Evolutionary conservation across 1,140 invertebrate genomes (phyloP).

Genomic region (Heliconius hermathena): DNA sequence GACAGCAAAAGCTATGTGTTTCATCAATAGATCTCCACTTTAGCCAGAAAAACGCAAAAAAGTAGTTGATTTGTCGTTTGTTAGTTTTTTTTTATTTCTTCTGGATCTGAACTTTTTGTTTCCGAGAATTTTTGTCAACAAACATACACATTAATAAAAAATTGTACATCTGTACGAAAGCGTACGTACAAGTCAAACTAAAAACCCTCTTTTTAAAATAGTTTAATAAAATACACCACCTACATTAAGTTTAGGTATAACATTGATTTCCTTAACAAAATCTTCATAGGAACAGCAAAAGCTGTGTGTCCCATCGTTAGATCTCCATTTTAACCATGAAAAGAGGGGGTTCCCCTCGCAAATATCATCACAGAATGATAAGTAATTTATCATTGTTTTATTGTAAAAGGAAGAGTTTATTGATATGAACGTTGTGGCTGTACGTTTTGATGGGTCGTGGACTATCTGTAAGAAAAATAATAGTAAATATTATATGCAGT

Average conservation of each 20-base stretch:
- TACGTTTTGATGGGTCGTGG: slow-evolving; percentile 47
- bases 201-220: not conserved
- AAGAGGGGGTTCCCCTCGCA: slow-evolving; percentile 48
- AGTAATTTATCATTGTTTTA: slow-evolving; percentile 36
- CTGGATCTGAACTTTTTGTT: too few relatives aligned
- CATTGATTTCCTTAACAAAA: slow-evolving; percentile 45
- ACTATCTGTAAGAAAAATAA: slow-evolving; percentile 51
- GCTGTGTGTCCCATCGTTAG: slow-evolving; percentile 62
- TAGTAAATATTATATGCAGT: not conserved
- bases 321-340: slow-evolving; percentile 61
- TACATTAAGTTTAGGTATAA: slow-evolving; percentile 53
- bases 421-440: slow-evolving; percentile 56
- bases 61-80: slow-evolving; percentile 38
- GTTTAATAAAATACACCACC: slow-evolving; percentile 48
- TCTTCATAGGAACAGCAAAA: slow-evolving; percentile 66
- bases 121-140: too few relatives aligned
- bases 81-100: too few relatives aligned
- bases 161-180: too few relatives aligned
- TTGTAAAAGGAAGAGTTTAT: slow-evolving; percentile 69
- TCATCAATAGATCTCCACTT: slow-evolving; percentile 62
- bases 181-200: not conserved
- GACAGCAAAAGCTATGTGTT: slow-evolving; percentile 67
- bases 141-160: too few relatives aligned
- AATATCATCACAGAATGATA: slow-evolving; percentile 58
- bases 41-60: slow-evolving; percentile 51